Conservation (phyloP, 2,113 vertebrate genomes). For the Rhineura floridana region DNA sequence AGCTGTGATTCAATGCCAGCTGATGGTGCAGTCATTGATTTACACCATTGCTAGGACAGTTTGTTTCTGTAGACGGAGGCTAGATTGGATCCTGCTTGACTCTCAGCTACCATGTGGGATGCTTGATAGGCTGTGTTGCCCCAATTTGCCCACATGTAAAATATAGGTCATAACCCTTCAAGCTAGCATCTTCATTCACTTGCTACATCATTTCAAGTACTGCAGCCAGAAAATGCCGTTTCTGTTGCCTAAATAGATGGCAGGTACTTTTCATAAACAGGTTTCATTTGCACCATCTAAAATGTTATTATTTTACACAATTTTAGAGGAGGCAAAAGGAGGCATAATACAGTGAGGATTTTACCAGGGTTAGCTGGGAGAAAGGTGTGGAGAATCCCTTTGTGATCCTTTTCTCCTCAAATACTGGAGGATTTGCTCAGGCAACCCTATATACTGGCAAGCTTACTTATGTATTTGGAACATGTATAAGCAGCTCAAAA, state of each 20-base stretch:
- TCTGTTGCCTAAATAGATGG: background rate
- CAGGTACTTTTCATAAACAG: background rate
- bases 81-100: background rate
- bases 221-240: background rate
- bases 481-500: too few species aligned
- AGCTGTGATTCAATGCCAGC: background rate
- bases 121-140: background rate
- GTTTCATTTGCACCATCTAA: background rate
- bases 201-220: background rate
- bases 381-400: background rate
- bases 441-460: too few species aligned
- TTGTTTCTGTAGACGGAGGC: background rate
- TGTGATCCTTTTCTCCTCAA: background rate
- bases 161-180: background rate
- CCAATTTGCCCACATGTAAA: background rate
- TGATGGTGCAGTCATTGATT: fast-evolving
- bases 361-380: background rate
- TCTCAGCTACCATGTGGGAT: background rate
- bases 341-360: background rate
- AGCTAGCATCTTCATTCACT: background rate
- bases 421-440: too few species aligned
- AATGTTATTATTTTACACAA: background rate
- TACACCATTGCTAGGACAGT: fast-evolving
- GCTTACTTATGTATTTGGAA: too few species aligned
- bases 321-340: background rate